A percentile compares a stretch with the other conserved stretches of the same genome.
These are phyloP conservation scores for Pseudorhiza aurosa DNA, from an alignment of 30 jellyfish, hydroid and myxozoan genomes.

Conservation along the genomic window DNA sequence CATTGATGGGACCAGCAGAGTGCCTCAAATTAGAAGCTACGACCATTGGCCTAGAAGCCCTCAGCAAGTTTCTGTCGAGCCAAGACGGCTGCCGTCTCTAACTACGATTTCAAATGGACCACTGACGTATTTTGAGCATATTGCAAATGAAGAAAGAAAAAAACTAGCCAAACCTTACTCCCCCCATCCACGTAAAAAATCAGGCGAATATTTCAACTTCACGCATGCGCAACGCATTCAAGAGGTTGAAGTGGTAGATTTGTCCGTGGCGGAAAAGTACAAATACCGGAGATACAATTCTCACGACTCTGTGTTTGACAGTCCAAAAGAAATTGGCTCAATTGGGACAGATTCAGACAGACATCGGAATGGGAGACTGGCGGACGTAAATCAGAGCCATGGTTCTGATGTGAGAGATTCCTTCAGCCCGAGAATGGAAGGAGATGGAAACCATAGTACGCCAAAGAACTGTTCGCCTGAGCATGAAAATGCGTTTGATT, in stretches of 20 bases:
- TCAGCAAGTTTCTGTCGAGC: neutral
- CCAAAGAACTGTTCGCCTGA: neutral
- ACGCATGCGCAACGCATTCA: neutral
- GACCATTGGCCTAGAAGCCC: neutral
- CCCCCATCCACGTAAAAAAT: constrained; percentile 30
- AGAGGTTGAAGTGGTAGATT: neutral
- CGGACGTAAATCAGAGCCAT: neutral
- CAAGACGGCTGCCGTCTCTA: neutral
- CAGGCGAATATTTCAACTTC: neutral
- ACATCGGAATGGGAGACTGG: too few relatives aligned
- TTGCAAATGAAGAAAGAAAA: constrained; percentile 25
- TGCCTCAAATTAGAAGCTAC: neutral
- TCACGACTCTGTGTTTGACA: constrained; percentile 1
- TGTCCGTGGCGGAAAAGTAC: neutral
- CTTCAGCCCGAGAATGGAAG: neutral
- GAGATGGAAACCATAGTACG: neutral
- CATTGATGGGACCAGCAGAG: neutral
- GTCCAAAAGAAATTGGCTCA: neutral
- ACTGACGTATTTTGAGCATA: constrained; percentile 36
- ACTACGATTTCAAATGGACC: constrained; percentile 47
- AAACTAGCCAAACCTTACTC: constrained; percentile 49
- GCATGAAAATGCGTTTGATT: neutral
- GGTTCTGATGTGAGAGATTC: neutral
- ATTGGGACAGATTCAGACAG: neutral
- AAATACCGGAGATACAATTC: neutral